Base-by-base conservation (phyloP, 2,888 invertebrate genomes). In the Andrena camellia region DNA sequence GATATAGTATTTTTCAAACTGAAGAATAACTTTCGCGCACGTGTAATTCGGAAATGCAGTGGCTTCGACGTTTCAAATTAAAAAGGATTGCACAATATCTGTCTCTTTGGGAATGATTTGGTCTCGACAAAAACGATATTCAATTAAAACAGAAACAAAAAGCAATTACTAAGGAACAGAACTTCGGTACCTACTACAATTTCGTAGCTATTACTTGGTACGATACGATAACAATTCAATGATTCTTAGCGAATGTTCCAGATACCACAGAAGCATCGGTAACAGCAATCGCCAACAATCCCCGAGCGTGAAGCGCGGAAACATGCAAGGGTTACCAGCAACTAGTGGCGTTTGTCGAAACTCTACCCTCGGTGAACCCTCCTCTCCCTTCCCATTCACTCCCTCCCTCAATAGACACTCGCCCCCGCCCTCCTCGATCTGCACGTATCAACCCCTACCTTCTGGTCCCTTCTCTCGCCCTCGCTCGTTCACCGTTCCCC, bases 301-400 rank as follows among this genome's bases (percentile, higher is more conserved):
- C 31, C 69, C 52, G 54, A 66, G 71, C 64, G 50, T 73, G 64
- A 57, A 29, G 63, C 71, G 73, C 79, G 88, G 78, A 86, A 88
- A 83, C 83, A 76, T 76, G 68, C 81, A 81, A 88, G 84, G 81
- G 79, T 78, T 88, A 80, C 77, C 85, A 89, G 89, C 89, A 89
- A 89, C 90, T 89, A 89, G 89, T 89, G 89, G 88, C 86, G 86
- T 89, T 82, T 77, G 84, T 79, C 74, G 83, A 86, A 86, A 79
- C 77, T 75, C 78, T 70, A 75, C 78, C 75, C 75, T 74, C 83
- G 20, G 77, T 71, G 63, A 75, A 48, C 67, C 81, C 78, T 79
- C 71, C 50, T 84, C 72, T 77, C 62, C 77, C 76, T 76, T 48
- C 78, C 42, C 81, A 79, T 76, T 78, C 86, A 81, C 81, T 82